Evolutionary conservation across 2,888 invertebrate species (phyloP).

Genomic region (Hypena proboscidalis): DNA sequence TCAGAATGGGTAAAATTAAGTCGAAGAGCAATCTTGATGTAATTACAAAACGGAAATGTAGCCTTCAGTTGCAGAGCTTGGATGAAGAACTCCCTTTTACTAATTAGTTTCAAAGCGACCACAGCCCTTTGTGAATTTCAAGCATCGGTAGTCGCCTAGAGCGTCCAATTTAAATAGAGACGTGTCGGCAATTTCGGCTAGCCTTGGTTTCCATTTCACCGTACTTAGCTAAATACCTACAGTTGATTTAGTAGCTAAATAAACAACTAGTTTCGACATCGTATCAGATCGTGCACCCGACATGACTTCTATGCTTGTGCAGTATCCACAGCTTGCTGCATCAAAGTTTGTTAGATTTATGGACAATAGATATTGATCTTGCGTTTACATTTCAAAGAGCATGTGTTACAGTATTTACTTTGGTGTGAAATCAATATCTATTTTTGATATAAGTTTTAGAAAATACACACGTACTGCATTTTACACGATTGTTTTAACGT

Average conservation of each 20-base stretch:
- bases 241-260: constrained; percentile 71
- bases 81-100: constrained; percentile 70
- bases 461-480: constrained; percentile 23
- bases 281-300: constrained; percentile 62
- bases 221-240: constrained; percentile 65
- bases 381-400: constrained; percentile 40
- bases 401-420: neutral
- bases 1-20: constrained; percentile 37
- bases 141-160: constrained; percentile 73
- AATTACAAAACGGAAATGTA: constrained; percentile 68
- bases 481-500: neutral
- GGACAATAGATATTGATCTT: constrained; percentile 53
- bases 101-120: constrained; percentile 83
- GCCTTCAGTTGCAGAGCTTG: constrained; percentile 69
- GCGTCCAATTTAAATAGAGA: constrained; percentile 74
- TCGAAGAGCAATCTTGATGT: constrained; percentile 44
- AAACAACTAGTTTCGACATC: constrained; percentile 57
- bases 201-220: constrained; percentile 65
- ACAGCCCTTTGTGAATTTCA: constrained; percentile 80
- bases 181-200: constrained; percentile 69
- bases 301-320: constrained; percentile 70
- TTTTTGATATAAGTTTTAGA: constrained; percentile 20
- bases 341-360: constrained; percentile 67
- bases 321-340: constrained; percentile 84
- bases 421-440: constrained; percentile 47